phyloP scores from a whole-genome alignment of 1,140 invertebrate species.

The Argopecten irradians region DNA sequence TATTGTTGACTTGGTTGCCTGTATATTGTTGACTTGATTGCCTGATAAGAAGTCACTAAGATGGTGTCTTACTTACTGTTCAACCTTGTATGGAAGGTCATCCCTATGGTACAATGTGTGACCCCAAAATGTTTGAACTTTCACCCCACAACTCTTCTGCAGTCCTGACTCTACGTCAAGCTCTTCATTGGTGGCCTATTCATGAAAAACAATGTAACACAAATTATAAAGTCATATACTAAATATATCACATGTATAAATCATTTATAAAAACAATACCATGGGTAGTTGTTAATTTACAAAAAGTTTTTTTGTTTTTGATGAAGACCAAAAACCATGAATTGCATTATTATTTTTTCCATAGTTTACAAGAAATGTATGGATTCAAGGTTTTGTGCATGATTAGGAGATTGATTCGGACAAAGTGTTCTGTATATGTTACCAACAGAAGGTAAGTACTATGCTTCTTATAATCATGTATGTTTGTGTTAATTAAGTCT shows the following conservation, averaged over 20 bases:
- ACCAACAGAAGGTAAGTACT: neutral
- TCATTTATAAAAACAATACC: neutral
- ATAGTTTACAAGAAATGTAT: too few relatives aligned
- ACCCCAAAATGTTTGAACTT: constrained; percentile 73
- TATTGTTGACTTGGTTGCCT: too few relatives aligned
- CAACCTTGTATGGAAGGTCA: constrained; percentile 73
- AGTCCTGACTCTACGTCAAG: constrained; percentile 71
- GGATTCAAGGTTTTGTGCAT: too few relatives aligned
- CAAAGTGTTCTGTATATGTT: constrained; percentile 46
- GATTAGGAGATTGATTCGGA: constrained; percentile 56
- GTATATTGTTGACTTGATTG: too few relatives aligned
- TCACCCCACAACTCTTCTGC: constrained; percentile 59
- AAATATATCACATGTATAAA: neutral
- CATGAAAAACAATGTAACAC: neutral
- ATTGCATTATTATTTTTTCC: neutral
- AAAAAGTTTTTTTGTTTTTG: too few relatives aligned
- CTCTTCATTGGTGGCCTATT: constrained; percentile 75
- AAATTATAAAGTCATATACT: neutral
- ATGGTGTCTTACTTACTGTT: constrained; percentile 57
- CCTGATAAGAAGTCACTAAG: too few relatives aligned
- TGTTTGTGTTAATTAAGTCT: too few relatives aligned
- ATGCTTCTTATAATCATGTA: too few relatives aligned
- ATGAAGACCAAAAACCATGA: neutral
- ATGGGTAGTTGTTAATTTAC: neutral
- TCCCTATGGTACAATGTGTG: constrained; percentile 74